Percentiles rank a stretch among this genome's conserved stretches.
Conservation (phyloP, 2,113 vertebrate genomes). For the Periophthalmus modestus region DNA sequence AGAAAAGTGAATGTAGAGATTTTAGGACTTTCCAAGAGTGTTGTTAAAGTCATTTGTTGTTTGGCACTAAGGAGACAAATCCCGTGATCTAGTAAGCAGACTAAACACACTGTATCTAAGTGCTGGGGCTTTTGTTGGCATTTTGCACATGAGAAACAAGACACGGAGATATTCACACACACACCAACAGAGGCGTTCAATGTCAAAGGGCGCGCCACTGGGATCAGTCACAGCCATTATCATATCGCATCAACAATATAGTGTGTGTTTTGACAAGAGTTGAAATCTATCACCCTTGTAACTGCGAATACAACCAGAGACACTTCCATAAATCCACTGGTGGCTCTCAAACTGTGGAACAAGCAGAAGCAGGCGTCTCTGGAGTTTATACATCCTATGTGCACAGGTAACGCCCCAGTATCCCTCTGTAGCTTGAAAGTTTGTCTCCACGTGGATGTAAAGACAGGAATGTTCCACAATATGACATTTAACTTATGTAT, state of each 20-base stretch:
- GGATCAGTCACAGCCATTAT: conserved; percentile 49
- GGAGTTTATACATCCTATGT: no score
- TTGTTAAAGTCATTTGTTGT: conserved; percentile 24
- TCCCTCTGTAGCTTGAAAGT: no score
- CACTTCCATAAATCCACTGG: neutral
- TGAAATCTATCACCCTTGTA: conserved; percentile 22
- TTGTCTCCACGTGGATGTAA: no score
- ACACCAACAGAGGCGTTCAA: neutral
- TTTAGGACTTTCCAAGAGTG: conserved; percentile 41
- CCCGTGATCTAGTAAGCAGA: conserved; percentile 21
- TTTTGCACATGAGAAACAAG: conserved; percentile 35
- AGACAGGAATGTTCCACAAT: no score
- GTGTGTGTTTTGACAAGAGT: conserved; percentile 57
- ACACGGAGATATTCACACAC: conserved; percentile 37
- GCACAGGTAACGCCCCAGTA: no score
- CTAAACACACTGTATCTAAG: conserved; percentile 52
- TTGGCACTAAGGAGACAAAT: conserved; percentile 6
- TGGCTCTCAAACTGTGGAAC: neutral
- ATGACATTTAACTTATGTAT: no score
- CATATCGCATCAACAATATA: conserved; percentile 52
- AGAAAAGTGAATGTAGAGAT: neutral
- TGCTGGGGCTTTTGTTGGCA: conserved; percentile 25
- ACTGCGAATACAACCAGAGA: neutral
- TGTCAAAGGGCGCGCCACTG: neutral
- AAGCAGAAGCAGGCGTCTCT: neutral